Evolutionary conservation across 2,888 invertebrate genomes (phyloP).

Genomic region (Heliconius ismenius): DNA sequence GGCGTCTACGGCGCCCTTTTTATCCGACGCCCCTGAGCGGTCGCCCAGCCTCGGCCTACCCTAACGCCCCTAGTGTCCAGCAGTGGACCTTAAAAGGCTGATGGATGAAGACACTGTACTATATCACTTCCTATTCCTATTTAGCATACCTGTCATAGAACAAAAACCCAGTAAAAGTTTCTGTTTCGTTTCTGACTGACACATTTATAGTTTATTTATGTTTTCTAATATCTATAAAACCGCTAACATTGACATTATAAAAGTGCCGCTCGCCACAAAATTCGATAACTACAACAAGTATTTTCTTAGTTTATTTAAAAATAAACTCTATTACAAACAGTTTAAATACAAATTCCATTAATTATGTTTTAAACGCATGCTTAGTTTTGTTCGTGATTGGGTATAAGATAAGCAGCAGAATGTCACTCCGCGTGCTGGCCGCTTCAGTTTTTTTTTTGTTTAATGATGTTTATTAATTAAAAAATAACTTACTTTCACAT

Average conservation of each 20-base stretch:
- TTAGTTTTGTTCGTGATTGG: conserved; percentile 44
- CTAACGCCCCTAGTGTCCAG: too few species aligned
- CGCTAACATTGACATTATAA: conserved; percentile 36
- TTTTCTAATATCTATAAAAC: conserved; percentile 38
- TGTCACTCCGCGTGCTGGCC: conserved; percentile 47
- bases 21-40: too few species aligned
- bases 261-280: conserved; percentile 37
- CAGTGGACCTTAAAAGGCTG: too few species aligned
- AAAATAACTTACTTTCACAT: conserved; percentile 43
- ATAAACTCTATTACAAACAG: conserved; percentile 30
- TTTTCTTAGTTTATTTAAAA: conserved; percentile 34
- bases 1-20: too few species aligned
- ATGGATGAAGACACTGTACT: not conserved
- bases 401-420: conserved; percentile 47
- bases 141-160: not conserved
- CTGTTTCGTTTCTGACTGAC: conserved; percentile 22
- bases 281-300: conserved; percentile 40
- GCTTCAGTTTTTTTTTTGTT: conserved; percentile 45
- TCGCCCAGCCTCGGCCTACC: too few species aligned
- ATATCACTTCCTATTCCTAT: too few species aligned
- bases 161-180: conserved; percentile 29
- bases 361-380: conserved; percentile 38
- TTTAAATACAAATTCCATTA: conserved; percentile 29
- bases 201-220: conserved; percentile 40
- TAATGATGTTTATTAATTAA: conserved; percentile 48